A percentile compares a stretch with the other conserved stretches of the same genome.
These are phyloP conservation scores for Natator depressus DNA, from an alignment of 2,113 vertebrate genomes.

Conservation along the genomic window DNA sequence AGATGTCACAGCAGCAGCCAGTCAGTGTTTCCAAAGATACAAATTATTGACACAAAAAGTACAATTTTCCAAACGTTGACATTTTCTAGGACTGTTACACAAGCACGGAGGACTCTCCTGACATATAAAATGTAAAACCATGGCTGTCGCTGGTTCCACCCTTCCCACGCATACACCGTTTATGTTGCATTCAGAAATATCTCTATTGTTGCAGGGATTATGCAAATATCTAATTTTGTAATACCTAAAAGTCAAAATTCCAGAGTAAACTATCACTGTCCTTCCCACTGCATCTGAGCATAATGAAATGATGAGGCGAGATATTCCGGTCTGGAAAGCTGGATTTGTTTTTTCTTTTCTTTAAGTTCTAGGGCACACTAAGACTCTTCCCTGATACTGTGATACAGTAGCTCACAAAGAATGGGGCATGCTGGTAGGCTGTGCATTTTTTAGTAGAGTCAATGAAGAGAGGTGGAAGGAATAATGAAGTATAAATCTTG, in stretches of 20 bases:
- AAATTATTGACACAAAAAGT: not conserved
- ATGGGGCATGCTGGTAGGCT: not conserved
- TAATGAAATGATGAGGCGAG: not conserved
- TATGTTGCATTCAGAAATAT: not conserved
- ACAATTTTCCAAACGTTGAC: not conserved
- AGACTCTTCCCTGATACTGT: not conserved
- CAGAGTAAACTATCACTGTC: not conserved
- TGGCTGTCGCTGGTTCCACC: not conserved
- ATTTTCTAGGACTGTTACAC: not conserved
- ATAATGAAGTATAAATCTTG: conserved; percentile 30
- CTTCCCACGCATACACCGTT: not conserved
- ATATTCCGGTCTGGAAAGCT: not conserved
- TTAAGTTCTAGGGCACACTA: not conserved
- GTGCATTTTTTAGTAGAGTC: conserved; percentile 22
- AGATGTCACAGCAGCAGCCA: not conserved
- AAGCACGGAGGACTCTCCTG: not conserved
- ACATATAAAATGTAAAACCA: not conserved
- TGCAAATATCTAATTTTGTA: not conserved
- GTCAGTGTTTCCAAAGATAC: not conserved
- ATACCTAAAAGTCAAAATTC: not conserved
- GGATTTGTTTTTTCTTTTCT: not conserved
- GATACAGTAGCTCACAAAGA: conserved; percentile 4
- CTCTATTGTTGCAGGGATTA: not conserved
- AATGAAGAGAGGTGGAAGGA: not conserved
- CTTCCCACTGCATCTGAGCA: not conserved